Percentiles rank a stretch among this genome's conserved stretches.
Conservation (phyloP, 2,888 invertebrate species). For the Trichopoda pennipes region DNA sequence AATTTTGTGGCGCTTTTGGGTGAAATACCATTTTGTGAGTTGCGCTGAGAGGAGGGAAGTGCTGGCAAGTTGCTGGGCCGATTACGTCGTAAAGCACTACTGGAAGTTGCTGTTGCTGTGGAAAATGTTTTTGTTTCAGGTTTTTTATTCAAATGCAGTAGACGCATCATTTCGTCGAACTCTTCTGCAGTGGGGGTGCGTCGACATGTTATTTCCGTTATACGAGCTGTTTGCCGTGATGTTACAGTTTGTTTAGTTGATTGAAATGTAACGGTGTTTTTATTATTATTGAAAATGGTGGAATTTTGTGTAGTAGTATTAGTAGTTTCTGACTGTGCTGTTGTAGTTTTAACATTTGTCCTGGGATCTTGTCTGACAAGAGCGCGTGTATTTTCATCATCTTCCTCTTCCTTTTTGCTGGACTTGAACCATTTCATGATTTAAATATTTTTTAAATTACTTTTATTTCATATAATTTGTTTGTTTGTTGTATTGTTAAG, state of each 20-base stretch:
- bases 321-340: constrained; percentile 75
- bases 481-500: constrained; percentile 27
- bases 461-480: constrained; percentile 17
- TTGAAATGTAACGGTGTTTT: constrained; percentile 72
- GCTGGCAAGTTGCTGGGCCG: constrained; percentile 61
- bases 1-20: constrained; percentile 66
- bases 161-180: constrained; percentile 73
- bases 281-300: constrained; percentile 74
- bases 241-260: constrained; percentile 77
- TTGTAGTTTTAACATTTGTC: constrained; percentile 74
- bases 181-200: constrained; percentile 75
- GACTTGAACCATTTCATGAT: constrained; percentile 62
- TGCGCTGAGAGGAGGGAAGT: constrained; percentile 48
- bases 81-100: constrained; percentile 52
- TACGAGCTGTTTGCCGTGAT: constrained; percentile 74
- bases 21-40: constrained; percentile 59
- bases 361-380: constrained; percentile 76
- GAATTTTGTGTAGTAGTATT: constrained; percentile 76
- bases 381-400: constrained; percentile 58
- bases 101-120: constrained; percentile 39
- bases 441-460: neutral
- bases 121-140: constrained; percentile 58
- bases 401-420: constrained; percentile 48
- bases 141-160: constrained; percentile 68
- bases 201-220: constrained; percentile 75